Conservation (phyloP, 2,888 invertebrate species). For the Trypoxylon attenuatum region DNA sequence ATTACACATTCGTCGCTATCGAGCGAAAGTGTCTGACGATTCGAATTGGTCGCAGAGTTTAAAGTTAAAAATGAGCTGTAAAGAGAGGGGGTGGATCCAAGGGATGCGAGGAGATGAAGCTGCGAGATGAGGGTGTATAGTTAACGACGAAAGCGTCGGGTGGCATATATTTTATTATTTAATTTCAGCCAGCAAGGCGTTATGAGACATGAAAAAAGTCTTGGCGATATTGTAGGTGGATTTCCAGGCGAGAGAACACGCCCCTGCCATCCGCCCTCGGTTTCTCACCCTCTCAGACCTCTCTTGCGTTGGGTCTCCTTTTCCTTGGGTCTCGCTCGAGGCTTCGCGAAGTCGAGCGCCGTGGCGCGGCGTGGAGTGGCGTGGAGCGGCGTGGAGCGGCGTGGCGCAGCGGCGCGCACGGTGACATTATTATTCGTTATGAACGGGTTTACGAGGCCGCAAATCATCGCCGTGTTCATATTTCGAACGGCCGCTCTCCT, state of each 20-base stretch:
- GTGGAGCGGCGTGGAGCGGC: constrained; percentile 29
- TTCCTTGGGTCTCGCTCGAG: not conserved
- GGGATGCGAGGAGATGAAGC: not conserved
- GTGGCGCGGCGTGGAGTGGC: constrained; percentile 6
- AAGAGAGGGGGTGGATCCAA: too few species aligned
- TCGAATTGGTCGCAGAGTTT: too few species aligned
- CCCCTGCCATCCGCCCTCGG: constrained; percentile 16
- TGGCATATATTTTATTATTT: constrained; percentile 73
- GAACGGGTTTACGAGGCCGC: constrained; percentile 75
- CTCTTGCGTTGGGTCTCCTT: constrained; percentile 1
- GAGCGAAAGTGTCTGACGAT: too few species aligned
- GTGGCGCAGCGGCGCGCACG: constrained; percentile 47
- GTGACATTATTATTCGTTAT: constrained; percentile 75
- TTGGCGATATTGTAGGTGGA: constrained; percentile 71
- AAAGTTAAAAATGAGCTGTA: too few species aligned
- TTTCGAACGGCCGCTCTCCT: constrained; percentile 73
- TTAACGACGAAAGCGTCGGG: constrained; percentile 42
- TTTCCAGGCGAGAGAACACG: constrained; percentile 60
- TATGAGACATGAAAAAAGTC: constrained; percentile 72
- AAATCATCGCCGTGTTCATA: constrained; percentile 74
- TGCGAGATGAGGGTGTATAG: constrained; percentile 13
- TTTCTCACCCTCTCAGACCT: constrained; percentile 10
- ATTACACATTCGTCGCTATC: too few species aligned
- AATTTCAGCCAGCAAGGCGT: constrained; percentile 69
- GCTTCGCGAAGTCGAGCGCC: not conserved